Base-by-base conservation (phyloP, 2,797 vertebrate genomes). In the Leucoraja ocellata region DNA sequence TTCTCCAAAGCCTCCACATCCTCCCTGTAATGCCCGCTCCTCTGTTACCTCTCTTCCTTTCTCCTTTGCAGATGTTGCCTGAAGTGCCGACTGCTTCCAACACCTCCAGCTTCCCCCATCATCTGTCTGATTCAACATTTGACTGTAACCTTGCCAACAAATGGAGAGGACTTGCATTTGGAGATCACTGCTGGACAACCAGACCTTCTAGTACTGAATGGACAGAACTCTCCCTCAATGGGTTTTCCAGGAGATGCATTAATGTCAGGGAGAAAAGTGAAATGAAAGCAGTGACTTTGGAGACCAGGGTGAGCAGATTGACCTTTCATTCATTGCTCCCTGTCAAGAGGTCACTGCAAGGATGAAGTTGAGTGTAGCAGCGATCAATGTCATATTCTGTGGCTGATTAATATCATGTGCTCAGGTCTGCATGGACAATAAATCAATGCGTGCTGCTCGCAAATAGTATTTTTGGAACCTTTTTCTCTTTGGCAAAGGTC, bases 401-500 rank as follows among this genome's bases (percentile, higher is more conserved):
- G 68, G 8, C 13, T 65, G 84, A 36, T 88, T 65, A 68, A 68
- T 21, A 68, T 88, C 2, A 2, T 88, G 61, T 36, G 6, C 21
- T 32, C 3, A 8, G 63, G 63, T 36, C 84, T 36, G n/a, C n/a
- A 68, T 36, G 9, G 63, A 88, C 36, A n/a, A 88, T 88, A 65
- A 88, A 88, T 88, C 61, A 88, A 68, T 68, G 18, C n/a, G n/a
- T 32, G 32, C 16, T 68, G 65, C 21, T 76, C 4, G 68, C 71
- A 92, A 36, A 58, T 10, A 1, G 71, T 92, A 54, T 92, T 76
- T 92, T 73, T 92, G 76, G 90, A 92, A 88, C 84, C n/a, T 68
- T 88, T 88, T 68, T 88, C 84, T 63, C 84, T 36, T 88, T 88
- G 8, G 61, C 36, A 68, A 36, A 68, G 32, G 84, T 68, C 71